Evolutionary conservation across 2,113 vertebrate genomes (phyloP).

Genomic region (Oncorhynchus kisutch): DNA sequence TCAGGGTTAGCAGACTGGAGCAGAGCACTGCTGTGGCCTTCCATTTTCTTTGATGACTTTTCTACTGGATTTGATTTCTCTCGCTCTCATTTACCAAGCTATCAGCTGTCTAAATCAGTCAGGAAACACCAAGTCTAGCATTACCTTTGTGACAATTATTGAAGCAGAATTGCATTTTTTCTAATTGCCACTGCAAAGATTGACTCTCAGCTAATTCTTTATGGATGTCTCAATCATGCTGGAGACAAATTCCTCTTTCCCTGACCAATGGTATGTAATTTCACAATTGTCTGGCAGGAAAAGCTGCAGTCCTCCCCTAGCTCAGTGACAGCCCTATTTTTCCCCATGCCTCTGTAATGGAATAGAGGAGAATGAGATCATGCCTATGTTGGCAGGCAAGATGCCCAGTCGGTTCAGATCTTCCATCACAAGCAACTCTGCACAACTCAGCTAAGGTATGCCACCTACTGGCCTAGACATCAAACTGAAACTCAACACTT

Average conservation of each 20-base stretch:
- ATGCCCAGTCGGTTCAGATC: constrained; percentile 42
- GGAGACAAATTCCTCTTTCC: constrained; percentile 13
- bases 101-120: too few relatives aligned
- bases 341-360: constrained; percentile 51
- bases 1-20: too few relatives aligned
- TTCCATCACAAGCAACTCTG: constrained; percentile 22
- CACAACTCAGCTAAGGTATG: background rate
- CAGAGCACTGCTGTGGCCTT: too few relatives aligned
- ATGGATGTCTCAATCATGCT: constrained; percentile 7
- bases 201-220: too few relatives aligned
- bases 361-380: constrained; percentile 57
- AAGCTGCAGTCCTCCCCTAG: constrained; percentile 16
- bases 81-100: too few relatives aligned
- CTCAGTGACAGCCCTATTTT: constrained; percentile 56
- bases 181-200: too few relatives aligned
- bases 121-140: too few relatives aligned
- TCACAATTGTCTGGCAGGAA: constrained; percentile 5
- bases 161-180: too few relatives aligned
- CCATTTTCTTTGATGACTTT: too few relatives aligned
- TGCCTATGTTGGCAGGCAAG: constrained; percentile 51
- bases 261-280: background rate
- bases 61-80: too few relatives aligned
- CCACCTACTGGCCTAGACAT: constrained; percentile 54
- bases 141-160: too few relatives aligned
- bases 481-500: too few relatives aligned